phyloP scores from a whole-genome alignment of 2,797 vertebrate species.

The Salarias fasciatus region DNA sequence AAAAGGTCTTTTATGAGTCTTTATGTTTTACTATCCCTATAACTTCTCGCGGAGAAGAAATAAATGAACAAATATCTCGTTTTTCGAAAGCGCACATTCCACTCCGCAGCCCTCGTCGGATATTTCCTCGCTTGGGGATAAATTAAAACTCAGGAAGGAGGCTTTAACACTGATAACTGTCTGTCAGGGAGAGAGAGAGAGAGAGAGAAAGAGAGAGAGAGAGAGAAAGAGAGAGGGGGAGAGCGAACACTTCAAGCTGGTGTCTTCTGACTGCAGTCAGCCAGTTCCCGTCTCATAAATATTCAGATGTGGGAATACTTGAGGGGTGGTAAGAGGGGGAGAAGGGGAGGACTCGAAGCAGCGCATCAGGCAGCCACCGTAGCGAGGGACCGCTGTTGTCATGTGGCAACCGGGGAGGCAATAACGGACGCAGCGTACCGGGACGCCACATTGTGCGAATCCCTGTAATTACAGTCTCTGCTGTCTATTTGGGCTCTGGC shows the following conservation, averaged over 20 bases:
- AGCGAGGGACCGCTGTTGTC: slow-evolving; percentile 59
- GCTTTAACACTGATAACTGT: slow-evolving; percentile 64
- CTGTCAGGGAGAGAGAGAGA: neutral
- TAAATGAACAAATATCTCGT: neutral
- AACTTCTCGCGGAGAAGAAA: neutral
- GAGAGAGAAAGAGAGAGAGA: too few relatives aligned
- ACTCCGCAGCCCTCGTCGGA: slow-evolving; percentile 17
- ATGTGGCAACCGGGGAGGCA: slow-evolving; percentile 70
- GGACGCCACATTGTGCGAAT: slow-evolving; percentile 71
- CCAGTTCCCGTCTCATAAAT: slow-evolving; percentile 76
- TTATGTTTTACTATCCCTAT: neutral
- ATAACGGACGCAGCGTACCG: slow-evolving; percentile 73
- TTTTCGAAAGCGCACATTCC: neutral
- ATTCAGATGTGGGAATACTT: slow-evolving; percentile 65
- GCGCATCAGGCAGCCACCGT: slow-evolving; percentile 25
- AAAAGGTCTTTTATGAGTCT: neutral
- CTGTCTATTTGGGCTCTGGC: slow-evolving; percentile 53
- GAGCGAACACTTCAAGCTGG: slow-evolving; percentile 32
- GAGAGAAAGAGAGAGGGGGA: neutral
- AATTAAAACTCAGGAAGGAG: slow-evolving; percentile 66
- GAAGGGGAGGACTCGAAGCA: slow-evolving; percentile 39
- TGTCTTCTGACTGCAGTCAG: slow-evolving; percentile 57
- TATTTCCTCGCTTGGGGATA: slow-evolving; percentile 56
- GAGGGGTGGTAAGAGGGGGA: neutral
- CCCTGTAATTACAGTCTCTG: slow-evolving; percentile 76